Base-by-base conservation (phyloP, 2,888 invertebrate genomes). In the Protophormia terraenovae region DNA sequence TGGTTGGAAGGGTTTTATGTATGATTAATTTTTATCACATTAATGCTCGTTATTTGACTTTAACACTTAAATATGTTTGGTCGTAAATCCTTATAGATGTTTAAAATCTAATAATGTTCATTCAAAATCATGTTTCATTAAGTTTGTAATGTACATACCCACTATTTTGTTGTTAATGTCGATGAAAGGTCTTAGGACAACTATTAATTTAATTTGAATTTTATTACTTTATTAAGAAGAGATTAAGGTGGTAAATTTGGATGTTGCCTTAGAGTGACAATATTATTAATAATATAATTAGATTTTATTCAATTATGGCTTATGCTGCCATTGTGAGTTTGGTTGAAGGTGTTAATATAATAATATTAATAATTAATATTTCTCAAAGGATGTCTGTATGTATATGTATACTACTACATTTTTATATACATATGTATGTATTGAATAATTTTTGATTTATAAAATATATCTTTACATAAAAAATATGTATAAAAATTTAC, bases 1-100 rank as follows among this genome's bases (percentile, higher is more conserved):
- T 27, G 60, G 8, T 76, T 60, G 38, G 41, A 64, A 41, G 50
- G 60, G 60, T 50, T 53, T 55, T 12, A 72, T 53, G 24, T 55
- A 19, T 72, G 64, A 72, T 79, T 72, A 55, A 79, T 50, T 79
- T 79, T 72, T 50, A 62, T 60, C 60, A 62, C 38, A 71, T 41
- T 71, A 62, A 22, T 71, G 38, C 32, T 62, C 22, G 50, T 47
- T 22, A 64, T 72, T 64, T 80, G 64, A 66, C 24, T 80, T 73
- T 73, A 66, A 73, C 72, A 80, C 71, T 55, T 32, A 16, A 35
- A 41, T 27, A n/a, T 66, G 24, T 66, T 35, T 45, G 32, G 7
- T 55, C 16, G 24, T 12, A 27, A 80, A 35, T 72, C 72, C 45
- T 45, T 71, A 32, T 41, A 55, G 29, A 53, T 55, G 72, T 38